Evolutionary conservation across 2,797 vertebrate genomes (phyloP), one percentile per base, ranked within the genome.

Genomic region (Meda fulgida): DNA sequence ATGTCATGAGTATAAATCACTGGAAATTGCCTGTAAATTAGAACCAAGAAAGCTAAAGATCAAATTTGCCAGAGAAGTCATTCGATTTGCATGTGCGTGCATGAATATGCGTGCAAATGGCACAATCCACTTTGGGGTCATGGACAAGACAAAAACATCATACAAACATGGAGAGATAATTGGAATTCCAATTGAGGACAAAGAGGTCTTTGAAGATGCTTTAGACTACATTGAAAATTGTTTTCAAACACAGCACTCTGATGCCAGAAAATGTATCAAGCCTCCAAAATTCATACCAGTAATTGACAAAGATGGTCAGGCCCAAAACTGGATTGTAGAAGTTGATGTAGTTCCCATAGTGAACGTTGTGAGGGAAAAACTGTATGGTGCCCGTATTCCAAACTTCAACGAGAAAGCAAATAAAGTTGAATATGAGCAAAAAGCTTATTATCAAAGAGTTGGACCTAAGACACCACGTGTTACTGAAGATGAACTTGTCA

Each of bases 41-140:
- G 92, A 94, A 63, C 92, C 78, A 84, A 81, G 73, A 36, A 94
- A 93, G 81, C 77, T 96, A 66, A 94, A 96, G 86, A 92, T 93
- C 1, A 97, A 97, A 84, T 96, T 97, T 91, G 94, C 96, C 81
- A 89, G 11, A 0, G 96, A 97, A 80, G 92, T 97, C 66, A 89
- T 97, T 53, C 91, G 93, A 91, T 97, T 97, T 90, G 95, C 93
- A 3, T 78, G 88, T 31, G 96, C 95, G 9, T 97, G 96, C 88
- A 94, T 97, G 93, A 97, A 97, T 16, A 92, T 95, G 48, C 92
- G 96, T 34, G 93, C 96, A 84, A 97, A 97, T 1, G 96, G 96
- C 1, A 97, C 96, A 81, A 97, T 97, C 88, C 95, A 97, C 83
- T 96, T 97, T 84, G 96, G 96, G 31, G 90, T 97, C 73, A 94